Conservation (phyloP, 2,113 vertebrate species). For the Corythornis cristatus region DNA sequence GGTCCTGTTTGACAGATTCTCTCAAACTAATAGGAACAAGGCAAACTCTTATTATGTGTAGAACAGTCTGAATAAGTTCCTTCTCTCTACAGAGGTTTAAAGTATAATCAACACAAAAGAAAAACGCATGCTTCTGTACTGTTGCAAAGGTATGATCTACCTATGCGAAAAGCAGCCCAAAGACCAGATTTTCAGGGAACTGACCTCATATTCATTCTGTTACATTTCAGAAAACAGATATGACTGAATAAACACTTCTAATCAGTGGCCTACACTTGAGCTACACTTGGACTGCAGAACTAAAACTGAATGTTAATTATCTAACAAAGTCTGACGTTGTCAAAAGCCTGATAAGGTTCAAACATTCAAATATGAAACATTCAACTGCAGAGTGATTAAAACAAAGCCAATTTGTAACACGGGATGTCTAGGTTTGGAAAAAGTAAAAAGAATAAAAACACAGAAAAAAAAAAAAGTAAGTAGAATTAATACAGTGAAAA, state of each 20-base stretch:
- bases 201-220: neutral
- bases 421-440: neutral
- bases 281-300: neutral
- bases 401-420: slow-evolving; percentile 18
- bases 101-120: neutral
- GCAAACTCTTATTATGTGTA: neutral
- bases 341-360: neutral
- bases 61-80: neutral
- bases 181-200: neutral
- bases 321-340: neutral
- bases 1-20: neutral
- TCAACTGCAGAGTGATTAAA: neutral
- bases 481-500: neutral
- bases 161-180: accelerated
- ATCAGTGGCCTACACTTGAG: neutral
- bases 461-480: neutral
- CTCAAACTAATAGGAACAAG: neutral
- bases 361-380: neutral
- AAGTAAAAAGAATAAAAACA: neutral
- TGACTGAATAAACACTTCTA: neutral
- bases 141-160: neutral
- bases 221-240: neutral
- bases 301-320: neutral
- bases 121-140: neutral
- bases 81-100: neutral